A percentile compares a stretch with the other conserved stretches of the same genome.
These are phyloP conservation scores for Nematostella vectensis DNA, from an alignment of 92 coral and sea anemone species.

Conservation along the genomic window DNA sequence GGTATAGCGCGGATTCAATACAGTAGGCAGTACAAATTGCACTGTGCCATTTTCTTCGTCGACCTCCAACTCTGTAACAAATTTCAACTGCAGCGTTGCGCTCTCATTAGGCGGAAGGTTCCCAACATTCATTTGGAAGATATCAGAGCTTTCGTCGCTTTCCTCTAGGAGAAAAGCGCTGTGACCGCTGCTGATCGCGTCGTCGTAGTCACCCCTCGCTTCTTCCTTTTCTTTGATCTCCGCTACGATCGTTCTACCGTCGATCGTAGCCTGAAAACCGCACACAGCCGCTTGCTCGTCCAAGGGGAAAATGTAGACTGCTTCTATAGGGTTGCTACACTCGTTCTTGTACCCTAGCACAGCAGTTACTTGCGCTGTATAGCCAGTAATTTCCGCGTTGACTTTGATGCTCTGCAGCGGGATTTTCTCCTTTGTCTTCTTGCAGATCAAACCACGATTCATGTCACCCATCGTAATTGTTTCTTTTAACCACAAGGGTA, in stretches of 20 bases:
- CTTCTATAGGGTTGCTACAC: conserved; percentile 70
- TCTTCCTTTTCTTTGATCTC: conserved; percentile 74
- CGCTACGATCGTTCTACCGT: conserved; percentile 77
- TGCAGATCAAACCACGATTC: conserved; percentile 39
- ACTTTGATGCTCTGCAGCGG: conserved; percentile 72
- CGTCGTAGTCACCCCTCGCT: conserved; percentile 71
- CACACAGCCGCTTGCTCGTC: conserved; percentile 75
- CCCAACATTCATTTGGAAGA: conserved; percentile 74
- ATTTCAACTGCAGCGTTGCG: conserved; percentile 62
- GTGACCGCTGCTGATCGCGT: conserved; percentile 73
- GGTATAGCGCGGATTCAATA: conserved; percentile 67
- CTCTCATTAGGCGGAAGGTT: conserved; percentile 72
- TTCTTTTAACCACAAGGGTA: too few species aligned
- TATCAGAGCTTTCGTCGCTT: conserved; percentile 77
- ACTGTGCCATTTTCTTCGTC: conserved; percentile 65
- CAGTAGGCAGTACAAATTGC: conserved; percentile 70
- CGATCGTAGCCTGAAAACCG: conserved; percentile 76
- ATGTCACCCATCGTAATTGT: too few species aligned
- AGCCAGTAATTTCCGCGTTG: conserved; percentile 61
- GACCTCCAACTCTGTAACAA: conserved; percentile 68
- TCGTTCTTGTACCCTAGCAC: conserved; percentile 69
- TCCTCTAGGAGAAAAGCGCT: conserved; percentile 75
- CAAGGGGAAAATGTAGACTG: conserved; percentile 60
- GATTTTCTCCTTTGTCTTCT: conserved; percentile 23
- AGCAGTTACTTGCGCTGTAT: conserved; percentile 68